Percentiles rank a stretch among this genome's conserved stretches.
phyloP scores from a whole-genome alignment of 2,888 invertebrate genomes.

The Pseudococcus viburni region DNA sequence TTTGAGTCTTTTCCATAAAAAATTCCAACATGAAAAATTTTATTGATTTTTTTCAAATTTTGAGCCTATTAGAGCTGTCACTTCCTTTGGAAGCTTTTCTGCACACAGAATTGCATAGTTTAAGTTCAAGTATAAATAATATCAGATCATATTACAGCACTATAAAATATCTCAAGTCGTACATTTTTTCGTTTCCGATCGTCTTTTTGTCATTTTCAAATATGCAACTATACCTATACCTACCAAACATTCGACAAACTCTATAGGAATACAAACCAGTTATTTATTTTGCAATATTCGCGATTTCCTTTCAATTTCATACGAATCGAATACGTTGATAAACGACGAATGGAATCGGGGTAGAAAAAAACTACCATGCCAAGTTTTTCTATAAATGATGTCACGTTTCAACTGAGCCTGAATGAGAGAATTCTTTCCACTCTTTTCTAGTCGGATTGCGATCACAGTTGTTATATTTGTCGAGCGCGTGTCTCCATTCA shows the following conservation, averaged over 20 bases:
- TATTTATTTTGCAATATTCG: slow-evolving; percentile 22
- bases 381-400: slow-evolving; percentile 31
- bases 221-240: no score
- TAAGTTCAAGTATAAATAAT: no score
- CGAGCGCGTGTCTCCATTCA: slow-evolving; percentile 31
- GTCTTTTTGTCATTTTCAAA: neutral
- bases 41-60: no score
- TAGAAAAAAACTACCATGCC: neutral
- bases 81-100: no score
- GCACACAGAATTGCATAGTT: no score
- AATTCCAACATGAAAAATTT: no score
- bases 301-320: slow-evolving; percentile 18
- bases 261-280: slow-evolving; percentile 1
- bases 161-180: neutral
- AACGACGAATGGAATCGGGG: neutral
- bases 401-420: slow-evolving; percentile 29
- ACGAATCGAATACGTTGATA: slow-evolving; percentile 18
- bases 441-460: slow-evolving; percentile 17
- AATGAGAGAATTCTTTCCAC: slow-evolving; percentile 31
- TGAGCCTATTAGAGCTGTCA: no score
- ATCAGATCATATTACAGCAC: no score
- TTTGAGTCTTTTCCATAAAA: no score
- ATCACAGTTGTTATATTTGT: slow-evolving; percentile 33
- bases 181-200: neutral
- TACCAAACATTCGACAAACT: neutral